Conservation (phyloP, 2,113 vertebrate genomes). For the Chascanopsetta lugubris region DNA sequence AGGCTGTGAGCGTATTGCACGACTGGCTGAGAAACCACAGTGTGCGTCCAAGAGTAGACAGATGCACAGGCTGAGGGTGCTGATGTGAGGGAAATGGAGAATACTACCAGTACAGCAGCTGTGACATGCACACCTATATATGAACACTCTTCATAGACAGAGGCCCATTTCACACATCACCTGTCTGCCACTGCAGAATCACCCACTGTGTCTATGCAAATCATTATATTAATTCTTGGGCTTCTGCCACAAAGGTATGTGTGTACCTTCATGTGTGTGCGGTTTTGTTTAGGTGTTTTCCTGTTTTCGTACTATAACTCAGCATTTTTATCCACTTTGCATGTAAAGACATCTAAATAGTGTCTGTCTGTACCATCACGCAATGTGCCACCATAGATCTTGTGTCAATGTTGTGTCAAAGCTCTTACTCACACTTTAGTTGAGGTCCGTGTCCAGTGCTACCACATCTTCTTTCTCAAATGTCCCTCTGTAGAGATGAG, state of each 20-base stretch:
- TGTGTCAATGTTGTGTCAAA: neutral
- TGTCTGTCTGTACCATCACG: neutral
- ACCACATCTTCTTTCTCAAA: neutral
- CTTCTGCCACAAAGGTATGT: neutral
- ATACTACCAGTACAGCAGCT: constrained; percentile 47
- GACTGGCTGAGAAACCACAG: constrained; percentile 63
- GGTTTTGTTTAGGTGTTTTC: neutral
- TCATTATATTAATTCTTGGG: too few relatives aligned
- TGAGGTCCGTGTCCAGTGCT: neutral
- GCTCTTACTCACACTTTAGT: neutral
- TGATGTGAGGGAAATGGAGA: constrained; percentile 49
- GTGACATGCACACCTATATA: constrained; percentile 14
- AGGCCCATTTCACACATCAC: neutral
- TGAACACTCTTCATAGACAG: neutral
- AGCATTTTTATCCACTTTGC: constrained; percentile 18
- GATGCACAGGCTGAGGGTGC: constrained; percentile 48
- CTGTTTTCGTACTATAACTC: constrained; percentile 1
- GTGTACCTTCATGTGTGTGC: neutral
- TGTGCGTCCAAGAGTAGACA: constrained; percentile 58
- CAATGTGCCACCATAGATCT: too few relatives aligned
- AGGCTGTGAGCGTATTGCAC: constrained; percentile 43
- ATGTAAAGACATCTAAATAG: constrained; percentile 5
- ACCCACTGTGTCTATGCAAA: neutral
- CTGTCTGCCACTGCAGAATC: neutral
- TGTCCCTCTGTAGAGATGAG: too few relatives aligned